These are phyloP conservation scores for Cardiocondyla obscurior DNA, from an alignment of 1,140 invertebrate genomes.

Conservation along the genomic window DNA sequence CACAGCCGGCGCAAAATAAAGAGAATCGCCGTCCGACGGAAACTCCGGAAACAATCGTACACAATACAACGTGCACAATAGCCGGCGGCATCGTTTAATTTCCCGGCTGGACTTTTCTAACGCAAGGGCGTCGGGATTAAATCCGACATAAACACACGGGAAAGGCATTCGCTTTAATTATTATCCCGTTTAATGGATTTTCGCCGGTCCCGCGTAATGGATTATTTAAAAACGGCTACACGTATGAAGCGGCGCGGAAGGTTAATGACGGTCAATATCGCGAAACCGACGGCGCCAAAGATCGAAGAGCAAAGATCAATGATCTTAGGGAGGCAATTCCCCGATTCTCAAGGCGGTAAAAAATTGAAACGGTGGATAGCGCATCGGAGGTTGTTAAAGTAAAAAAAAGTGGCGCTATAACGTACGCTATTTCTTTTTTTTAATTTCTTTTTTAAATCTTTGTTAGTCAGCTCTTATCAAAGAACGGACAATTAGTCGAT, in stretches of 20 bases:
- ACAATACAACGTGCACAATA: slow-evolving; percentile 32
- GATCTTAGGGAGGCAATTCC: background rate
- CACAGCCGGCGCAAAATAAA: slow-evolving; percentile 47
- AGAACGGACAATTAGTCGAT: slow-evolving; percentile 54
- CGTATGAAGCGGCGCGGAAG: background rate
- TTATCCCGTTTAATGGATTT: slow-evolving; percentile 27
- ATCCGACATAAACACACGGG: slow-evolving; percentile 20
- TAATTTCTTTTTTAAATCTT: slow-evolving; percentile 58
- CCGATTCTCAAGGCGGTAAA: background rate
- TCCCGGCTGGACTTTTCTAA: slow-evolving; percentile 26
- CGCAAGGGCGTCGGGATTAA: slow-evolving; percentile 11
- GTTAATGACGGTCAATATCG: background rate
- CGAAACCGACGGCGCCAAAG: background rate
- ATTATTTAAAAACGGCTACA: background rate
- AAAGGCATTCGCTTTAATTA: slow-evolving; percentile 25
- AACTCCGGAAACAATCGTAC: slow-evolving; percentile 41
- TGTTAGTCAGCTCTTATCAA: slow-evolving; percentile 72
- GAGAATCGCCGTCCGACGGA: slow-evolving; percentile 23
- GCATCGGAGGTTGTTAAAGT: slow-evolving; percentile 9
- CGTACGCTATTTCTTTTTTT: background rate
- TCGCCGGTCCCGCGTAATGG: background rate
- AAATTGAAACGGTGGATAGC: background rate
- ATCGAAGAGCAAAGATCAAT: slow-evolving; percentile 4
- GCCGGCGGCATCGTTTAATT: slow-evolving; percentile 43
- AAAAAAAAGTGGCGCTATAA: slow-evolving; percentile 19